Evolutionary conservation across 2,113 vertebrate genomes (phyloP).

Genomic region (human): GRCh38 chr11:13382501-13383000

Average conservation of each 20-base stretch:
- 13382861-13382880: background rate
- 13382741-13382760: background rate
- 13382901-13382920: background rate
- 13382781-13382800: background rate
- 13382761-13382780: background rate
- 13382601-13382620: background rate
- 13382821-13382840: background rate
- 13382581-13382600: background rate
- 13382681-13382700: background rate
- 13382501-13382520: too few relatives aligned
- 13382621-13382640: background rate
- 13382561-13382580: background rate
- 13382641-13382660: background rate
- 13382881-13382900: background rate
- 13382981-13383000: slow-evolving; percentile 7
- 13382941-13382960: background rate
- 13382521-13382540: background rate
- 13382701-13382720: background rate
- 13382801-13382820: background rate
- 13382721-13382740: background rate
- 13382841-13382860: background rate
- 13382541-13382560: background rate
- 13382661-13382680: background rate
- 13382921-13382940: slow-evolving; percentile 21
- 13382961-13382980: background rate